Evolutionary conservation across 2,113 vertebrate species (phyloP), one percentile per base, ranked within the genome.

Genomic region (Oreotrochilus melanogaster): DNA sequence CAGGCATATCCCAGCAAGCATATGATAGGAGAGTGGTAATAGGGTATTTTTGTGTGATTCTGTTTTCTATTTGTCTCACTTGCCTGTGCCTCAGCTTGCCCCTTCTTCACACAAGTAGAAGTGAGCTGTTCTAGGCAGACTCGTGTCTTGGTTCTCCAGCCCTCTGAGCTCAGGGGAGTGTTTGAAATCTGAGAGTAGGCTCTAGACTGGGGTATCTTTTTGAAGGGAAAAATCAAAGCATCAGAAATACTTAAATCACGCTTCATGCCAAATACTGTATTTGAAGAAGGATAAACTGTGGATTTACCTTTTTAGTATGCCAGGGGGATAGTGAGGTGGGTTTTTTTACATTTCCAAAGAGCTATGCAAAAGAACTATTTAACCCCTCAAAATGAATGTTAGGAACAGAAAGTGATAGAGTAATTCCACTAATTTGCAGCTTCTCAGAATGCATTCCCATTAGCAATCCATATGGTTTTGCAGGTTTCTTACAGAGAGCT

Each of bases 131-230:
- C 72, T 86, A n/a, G 16, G 19, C 73, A 24, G 58, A 42, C 0
- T 8, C 0, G 0, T 17, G 22, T 51, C 7, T 73, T n/a, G 75
- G 10, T 48, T 91, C 39, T 66, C 24, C 54, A 72, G 33, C 6
- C 17, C 14, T 76, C 54, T 72, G 78, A 28, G 12, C 23, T 86
- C 39, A 33, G 8, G 22, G 35, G 6, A 47, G 4, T 28, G 18
- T 79, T 71, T 58, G 33, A 66, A 64, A 6, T 48, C 23, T 62
- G 27, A n/a, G 5, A 4, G 61, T n/a, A 67, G 30, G 11, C 19
- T 92, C 48, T 83, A 78, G 48, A 50, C 6, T 31, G 28, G 16
- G 11, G 6, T 60, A 25, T 56, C 15, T 61, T 83, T 74, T 76
- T 69, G 33, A 72, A 60, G 33, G 27, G 42, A 58, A 82, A 82